phyloP scores from a whole-genome alignment of 1,140 invertebrate genomes.

The Trachelipus rathkii region DNA sequence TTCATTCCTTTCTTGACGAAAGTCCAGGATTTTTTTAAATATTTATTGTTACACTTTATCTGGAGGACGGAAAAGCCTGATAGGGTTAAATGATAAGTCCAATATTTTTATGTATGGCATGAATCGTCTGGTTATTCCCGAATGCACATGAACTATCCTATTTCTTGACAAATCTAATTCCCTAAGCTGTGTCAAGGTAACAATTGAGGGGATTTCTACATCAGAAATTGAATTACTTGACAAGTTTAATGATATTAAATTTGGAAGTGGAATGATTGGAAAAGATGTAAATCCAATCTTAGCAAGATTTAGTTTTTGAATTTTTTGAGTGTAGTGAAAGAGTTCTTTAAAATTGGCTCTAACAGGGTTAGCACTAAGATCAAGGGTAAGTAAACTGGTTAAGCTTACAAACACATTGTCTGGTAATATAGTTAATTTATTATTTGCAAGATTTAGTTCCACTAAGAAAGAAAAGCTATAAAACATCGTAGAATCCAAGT shows the following conservation, averaged over 20 bases:
- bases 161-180: conserved; percentile 64
- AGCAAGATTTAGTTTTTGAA: conserved; percentile 67
- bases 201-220: conserved; percentile 41
- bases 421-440: conserved; percentile 75
- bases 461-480: conserved; percentile 71
- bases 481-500: conserved; percentile 81
- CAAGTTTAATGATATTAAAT: conserved; percentile 68
- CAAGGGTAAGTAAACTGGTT: conserved; percentile 65
- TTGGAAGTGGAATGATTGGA: conserved; percentile 66
- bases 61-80: too few relatives aligned
- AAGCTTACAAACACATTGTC: conserved; percentile 84
- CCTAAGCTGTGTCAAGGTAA: conserved; percentile 59
- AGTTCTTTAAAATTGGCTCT: conserved; percentile 83
- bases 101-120: conserved; percentile 45
- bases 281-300: conserved; percentile 67
- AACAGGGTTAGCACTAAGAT: conserved; percentile 73
- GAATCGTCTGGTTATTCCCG: conserved; percentile 52
- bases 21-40: conserved; percentile 41
- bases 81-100: conserved; percentile 45
- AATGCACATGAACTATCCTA: conserved; percentile 61
- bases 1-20: too few relatives aligned
- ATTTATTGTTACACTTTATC: too few relatives aligned
- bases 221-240: conserved; percentile 63
- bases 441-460: conserved; percentile 70
- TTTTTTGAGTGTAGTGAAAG: conserved; percentile 77